Evolutionary conservation across 1,140 invertebrate genomes (phyloP).

Genomic region (Marisa cornuarietis): DNA sequence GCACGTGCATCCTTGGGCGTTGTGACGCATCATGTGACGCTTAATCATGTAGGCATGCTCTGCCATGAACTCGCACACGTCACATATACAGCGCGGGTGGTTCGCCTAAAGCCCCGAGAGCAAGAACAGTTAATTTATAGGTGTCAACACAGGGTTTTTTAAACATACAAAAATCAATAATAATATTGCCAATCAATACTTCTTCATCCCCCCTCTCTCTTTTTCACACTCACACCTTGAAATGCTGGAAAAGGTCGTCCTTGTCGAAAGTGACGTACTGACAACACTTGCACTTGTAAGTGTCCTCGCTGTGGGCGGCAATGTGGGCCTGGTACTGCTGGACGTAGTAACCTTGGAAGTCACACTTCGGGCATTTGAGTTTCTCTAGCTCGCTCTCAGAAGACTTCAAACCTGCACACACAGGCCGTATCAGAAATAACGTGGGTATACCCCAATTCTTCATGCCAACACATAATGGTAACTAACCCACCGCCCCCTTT

Average conservation of each 20-base stretch:
- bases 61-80: slow-evolving; percentile 63
- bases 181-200: no score
- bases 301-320: slow-evolving; percentile 51
- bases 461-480: no score
- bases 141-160: background rate
- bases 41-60: slow-evolving; percentile 67
- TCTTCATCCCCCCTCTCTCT: no score
- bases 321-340: slow-evolving; percentile 66
- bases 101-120: slow-evolving; percentile 44
- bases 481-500: no score
- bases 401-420: slow-evolving; percentile 59
- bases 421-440: no score
- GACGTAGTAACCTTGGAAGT: slow-evolving; percentile 62
- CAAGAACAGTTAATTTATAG: background rate
- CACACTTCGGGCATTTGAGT: slow-evolving; percentile 62
- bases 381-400: slow-evolving; percentile 59
- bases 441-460: no score
- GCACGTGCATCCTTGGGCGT: slow-evolving; percentile 59
- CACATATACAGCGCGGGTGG: slow-evolving; percentile 65
- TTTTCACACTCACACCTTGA: slow-evolving; percentile 50
- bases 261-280: slow-evolving; percentile 57
- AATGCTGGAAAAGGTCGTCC: slow-evolving; percentile 60
- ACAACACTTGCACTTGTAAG: slow-evolving; percentile 64
- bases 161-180: background rate
- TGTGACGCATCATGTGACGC: slow-evolving; percentile 65